phyloP scores from a whole-genome alignment of 1,140 invertebrate genomes.

The Nasonia vitripennis region DNA sequence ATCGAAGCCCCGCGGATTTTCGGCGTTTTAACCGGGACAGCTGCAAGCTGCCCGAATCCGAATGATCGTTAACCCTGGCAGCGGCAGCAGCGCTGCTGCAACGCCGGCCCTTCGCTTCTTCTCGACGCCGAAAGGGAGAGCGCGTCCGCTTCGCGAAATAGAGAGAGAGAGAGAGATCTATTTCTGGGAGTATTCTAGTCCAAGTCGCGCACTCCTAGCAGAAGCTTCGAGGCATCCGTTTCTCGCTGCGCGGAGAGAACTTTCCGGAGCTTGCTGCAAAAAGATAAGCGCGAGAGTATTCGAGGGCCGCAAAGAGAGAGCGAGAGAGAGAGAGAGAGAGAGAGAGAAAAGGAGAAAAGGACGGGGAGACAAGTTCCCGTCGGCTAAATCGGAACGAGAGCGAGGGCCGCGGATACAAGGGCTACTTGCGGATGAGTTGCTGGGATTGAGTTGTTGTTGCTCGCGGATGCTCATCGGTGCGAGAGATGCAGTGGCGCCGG shows the following conservation, averaged over 20 bases:
- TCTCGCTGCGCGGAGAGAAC: background rate
- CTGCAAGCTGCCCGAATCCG: background rate
- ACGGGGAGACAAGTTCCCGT: background rate
- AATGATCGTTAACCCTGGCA: background rate
- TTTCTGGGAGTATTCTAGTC: slow-evolving; percentile 61
- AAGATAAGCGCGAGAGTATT: background rate
- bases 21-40: slow-evolving; percentile 4
- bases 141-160: too few species aligned
- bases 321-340: background rate
- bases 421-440: too few species aligned
- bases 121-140: background rate
- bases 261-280: background rate
- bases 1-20: background rate
- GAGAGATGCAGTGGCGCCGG: slow-evolving; percentile 73
- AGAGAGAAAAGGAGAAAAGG: background rate
- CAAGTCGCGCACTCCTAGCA: slow-evolving; percentile 43
- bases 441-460: slow-evolving; percentile 26
- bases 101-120: background rate
- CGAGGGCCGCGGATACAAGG: too few species aligned
- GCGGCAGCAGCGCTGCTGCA: background rate
- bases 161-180: slow-evolving; percentile 42
- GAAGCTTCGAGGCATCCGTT: slow-evolving; percentile 21
- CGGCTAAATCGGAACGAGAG: slow-evolving; percentile 28
- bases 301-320: background rate
- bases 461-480: slow-evolving; percentile 36